Percentiles rank a stretch among this genome's conserved stretches.
Evolutionary conservation across 2,888 invertebrate genomes (phyloP).

Genomic region (Cinara cedri): DNA sequence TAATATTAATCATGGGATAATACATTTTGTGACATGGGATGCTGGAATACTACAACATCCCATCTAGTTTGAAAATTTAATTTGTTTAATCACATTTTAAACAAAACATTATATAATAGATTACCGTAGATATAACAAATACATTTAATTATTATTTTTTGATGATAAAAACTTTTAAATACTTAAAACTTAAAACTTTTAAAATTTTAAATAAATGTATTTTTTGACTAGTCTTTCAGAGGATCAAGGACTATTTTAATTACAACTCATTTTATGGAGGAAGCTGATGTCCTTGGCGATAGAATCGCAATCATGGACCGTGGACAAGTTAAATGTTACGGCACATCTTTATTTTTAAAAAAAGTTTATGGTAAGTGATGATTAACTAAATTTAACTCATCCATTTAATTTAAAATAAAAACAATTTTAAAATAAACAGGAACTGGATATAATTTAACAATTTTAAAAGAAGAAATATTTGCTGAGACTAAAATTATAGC

Average conservation of each 20-base stretch:
- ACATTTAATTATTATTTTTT: too few species aligned
- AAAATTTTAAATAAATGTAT: background rate
- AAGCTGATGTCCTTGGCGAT: slow-evolving; percentile 90
- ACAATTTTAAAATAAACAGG: slow-evolving; percentile 64
- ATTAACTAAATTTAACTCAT: background rate
- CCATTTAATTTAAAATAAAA: background rate
- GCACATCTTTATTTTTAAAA: slow-evolving; percentile 84
- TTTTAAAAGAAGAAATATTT: slow-evolving; percentile 62
- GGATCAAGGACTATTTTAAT: slow-evolving; percentile 81
- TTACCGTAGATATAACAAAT: too few species aligned
- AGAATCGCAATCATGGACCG: slow-evolving; percentile 84
- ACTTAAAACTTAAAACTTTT: too few species aligned
- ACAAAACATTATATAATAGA: too few species aligned
- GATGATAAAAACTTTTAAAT: too few species aligned
- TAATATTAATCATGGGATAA: too few species aligned
- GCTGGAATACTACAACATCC: too few species aligned
- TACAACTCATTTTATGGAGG: slow-evolving; percentile 95
- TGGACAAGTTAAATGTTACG: slow-evolving; percentile 77
- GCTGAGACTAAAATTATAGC: slow-evolving; percentile 60
- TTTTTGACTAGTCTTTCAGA: slow-evolving; percentile 47
- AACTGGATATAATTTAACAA: slow-evolving; percentile 74
- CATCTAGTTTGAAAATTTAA: too few species aligned
- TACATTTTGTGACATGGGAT: too few species aligned
- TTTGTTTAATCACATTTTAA: too few species aligned
- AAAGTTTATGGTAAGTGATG: slow-evolving; percentile 67